Evolutionary conservation across 1,140 invertebrate species (phyloP).

Genomic region (Calycopis cecrops): DNA sequence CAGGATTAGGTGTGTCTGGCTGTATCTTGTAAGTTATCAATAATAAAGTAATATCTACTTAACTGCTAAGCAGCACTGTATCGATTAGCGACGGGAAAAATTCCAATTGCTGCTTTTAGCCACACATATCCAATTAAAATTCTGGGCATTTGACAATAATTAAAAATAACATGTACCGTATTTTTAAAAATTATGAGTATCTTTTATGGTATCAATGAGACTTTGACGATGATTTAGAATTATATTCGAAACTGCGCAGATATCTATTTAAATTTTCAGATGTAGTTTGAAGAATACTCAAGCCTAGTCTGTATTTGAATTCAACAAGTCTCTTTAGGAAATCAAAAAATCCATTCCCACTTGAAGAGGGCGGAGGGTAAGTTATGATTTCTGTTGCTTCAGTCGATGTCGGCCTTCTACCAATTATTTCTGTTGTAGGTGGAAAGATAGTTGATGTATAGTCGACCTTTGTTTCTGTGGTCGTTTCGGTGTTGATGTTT

Average conservation of each 20-base stretch:
- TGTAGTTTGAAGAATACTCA: constrained; percentile 66
- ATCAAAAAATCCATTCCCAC: constrained; percentile 47
- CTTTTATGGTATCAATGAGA: constrained; percentile 12
- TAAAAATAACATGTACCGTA: not conserved
- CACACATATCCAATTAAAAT: not conserved
- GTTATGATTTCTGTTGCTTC: constrained; percentile 52
- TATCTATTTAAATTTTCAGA: constrained; percentile 66
- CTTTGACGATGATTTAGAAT: constrained; percentile 36
- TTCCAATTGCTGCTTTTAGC: no score
- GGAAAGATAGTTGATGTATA: constrained; percentile 47
- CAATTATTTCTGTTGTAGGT: constrained; percentile 36
- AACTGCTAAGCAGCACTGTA: no score
- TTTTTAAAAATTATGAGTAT: not conserved
- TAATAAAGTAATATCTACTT: no score
- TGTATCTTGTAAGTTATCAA: no score
- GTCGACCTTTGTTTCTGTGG: constrained; percentile 51
- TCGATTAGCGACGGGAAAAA: no score
- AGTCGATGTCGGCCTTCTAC: constrained; percentile 30
- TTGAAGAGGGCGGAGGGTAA: constrained; percentile 46
- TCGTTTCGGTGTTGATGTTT: constrained; percentile 55
- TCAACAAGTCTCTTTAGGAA: constrained; percentile 67
- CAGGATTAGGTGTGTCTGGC: no score
- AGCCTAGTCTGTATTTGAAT: constrained; percentile 67
- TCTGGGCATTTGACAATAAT: not conserved
- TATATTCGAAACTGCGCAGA: constrained; percentile 54